These are phyloP conservation scores for Diacarnus erythraeanus DNA, from an alignment of 37 sponge, comb jelly and placozoan species.

Conservation along the genomic window DNA sequence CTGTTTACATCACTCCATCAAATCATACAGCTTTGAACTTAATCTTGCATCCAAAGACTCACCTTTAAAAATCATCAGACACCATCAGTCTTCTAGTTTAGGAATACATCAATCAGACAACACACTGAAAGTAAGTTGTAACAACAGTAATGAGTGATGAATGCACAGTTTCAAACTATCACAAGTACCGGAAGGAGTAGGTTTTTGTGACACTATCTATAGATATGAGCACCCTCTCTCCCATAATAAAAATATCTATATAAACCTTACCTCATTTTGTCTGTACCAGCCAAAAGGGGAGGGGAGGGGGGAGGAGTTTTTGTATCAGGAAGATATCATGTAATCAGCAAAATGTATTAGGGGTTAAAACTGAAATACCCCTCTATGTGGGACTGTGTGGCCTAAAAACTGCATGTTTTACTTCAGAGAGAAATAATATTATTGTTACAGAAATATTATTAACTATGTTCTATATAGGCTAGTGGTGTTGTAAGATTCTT, in stretches of 20 bases:
- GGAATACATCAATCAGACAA: neutral
- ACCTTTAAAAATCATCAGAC: slow-evolving; percentile 57
- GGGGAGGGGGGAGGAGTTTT: too few species aligned
- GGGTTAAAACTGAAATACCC: too few species aligned
- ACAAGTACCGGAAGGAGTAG: neutral
- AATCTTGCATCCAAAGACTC: slow-evolving; percentile 75
- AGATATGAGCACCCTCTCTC: neutral
- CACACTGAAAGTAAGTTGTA: slow-evolving; percentile 23
- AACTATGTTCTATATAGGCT: slow-evolving; percentile 30
- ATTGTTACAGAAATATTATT: too few species aligned
- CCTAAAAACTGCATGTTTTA: too few species aligned
- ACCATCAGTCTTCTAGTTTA: slow-evolving; percentile 6
- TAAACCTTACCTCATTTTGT: too few species aligned
- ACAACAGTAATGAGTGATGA: too few species aligned
- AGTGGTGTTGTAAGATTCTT: slow-evolving; percentile 59
- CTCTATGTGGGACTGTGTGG: too few species aligned
- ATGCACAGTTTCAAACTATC: neutral
- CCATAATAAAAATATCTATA: too few species aligned
- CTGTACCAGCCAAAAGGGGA: too few species aligned
- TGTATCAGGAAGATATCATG: too few species aligned
- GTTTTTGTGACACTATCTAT: neutral
- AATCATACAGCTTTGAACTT: slow-evolving; percentile 59
- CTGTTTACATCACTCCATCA: neutral
- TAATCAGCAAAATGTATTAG: too few species aligned
- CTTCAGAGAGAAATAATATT: too few species aligned